Evolutionary conservation across 2,888 invertebrate species (phyloP).

Genomic region (Nasonia oneida): DNA sequence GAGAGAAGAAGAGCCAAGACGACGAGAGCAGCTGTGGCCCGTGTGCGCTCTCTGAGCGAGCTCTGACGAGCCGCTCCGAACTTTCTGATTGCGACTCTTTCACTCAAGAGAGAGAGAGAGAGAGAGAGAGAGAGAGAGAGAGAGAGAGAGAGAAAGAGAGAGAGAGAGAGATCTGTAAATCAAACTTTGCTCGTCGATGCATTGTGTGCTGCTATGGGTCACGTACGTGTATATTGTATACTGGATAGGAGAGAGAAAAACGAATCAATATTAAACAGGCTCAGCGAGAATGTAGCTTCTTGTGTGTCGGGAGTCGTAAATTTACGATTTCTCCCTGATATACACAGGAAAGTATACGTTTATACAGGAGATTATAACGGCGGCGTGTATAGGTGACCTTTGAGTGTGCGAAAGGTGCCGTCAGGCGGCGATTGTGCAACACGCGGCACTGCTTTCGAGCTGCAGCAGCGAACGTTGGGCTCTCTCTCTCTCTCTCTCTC

Average conservation of each 20-base stretch:
- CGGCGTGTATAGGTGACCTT: slow-evolving; percentile 9
- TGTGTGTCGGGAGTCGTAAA: slow-evolving; percentile 8
- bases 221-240: neutral
- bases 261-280: slow-evolving; percentile 34
- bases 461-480: neutral
- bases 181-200: slow-evolving; percentile 24
- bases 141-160: no score
- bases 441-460: neutral
- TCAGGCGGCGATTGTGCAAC: slow-evolving; percentile 15
- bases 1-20: neutral
- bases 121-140: no score
- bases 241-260: neutral
- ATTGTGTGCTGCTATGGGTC: neutral
- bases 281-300: neutral
- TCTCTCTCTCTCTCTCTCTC: neutral
- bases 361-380: slow-evolving; percentile 12
- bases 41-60: neutral
- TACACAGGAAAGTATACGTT: neutral
- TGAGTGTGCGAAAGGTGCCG: slow-evolving; percentile 26
- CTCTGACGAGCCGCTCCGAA: slow-evolving; percentile 22
- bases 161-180: slow-evolving; percentile 8
- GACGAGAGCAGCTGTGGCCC: neutral
- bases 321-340: neutral
- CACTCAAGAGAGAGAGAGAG: neutral
- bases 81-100: slow-evolving; percentile 35